A percentile compares a stretch with the other conserved stretches of the same genome.
Conservation (phyloP, 2,113 vertebrate species). For the Prunella himalayana region DNA sequence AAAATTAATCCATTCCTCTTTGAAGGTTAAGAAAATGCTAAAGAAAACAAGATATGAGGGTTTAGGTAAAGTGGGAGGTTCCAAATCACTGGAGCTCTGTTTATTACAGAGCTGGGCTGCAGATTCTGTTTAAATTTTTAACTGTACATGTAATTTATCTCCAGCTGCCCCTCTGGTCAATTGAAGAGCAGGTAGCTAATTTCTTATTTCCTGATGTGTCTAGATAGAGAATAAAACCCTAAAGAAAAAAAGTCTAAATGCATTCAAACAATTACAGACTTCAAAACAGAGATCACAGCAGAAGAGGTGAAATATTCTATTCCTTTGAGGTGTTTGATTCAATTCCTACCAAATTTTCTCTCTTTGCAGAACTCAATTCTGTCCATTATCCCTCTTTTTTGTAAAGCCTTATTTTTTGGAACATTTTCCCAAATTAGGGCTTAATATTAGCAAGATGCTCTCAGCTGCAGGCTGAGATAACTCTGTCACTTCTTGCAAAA, state of each 20-base stretch:
- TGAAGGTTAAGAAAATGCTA: slow-evolving; percentile 32
- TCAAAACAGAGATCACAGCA: not conserved
- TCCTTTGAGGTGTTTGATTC: not conserved
- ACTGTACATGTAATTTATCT: not conserved
- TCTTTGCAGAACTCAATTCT: not conserved
- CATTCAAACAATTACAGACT: not conserved
- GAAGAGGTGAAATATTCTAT: not conserved
- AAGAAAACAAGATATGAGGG: slow-evolving; percentile 15
- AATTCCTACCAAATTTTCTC: not conserved
- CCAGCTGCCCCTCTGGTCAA: not conserved
- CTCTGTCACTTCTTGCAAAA: not conserved
- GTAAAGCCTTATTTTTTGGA: not conserved
- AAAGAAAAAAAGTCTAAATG: not conserved
- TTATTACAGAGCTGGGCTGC: not conserved
- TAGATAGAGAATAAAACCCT: not conserved
- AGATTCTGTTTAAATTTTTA: not conserved
- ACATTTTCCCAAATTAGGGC: not conserved
- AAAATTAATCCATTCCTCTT: slow-evolving; percentile 3
- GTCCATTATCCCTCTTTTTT: not conserved
- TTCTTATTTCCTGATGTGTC: not conserved
- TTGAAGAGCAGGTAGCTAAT: not conserved
- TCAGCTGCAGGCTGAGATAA: not conserved
- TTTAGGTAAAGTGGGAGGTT: slow-evolving; percentile 16
- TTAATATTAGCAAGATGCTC: not conserved
- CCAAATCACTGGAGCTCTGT: slow-evolving; percentile 2